A percentile compares a stretch with the other conserved stretches of the same genome.
phyloP scores from a whole-genome alignment of 2,113 vertebrate genomes.

The Syrrhaptes paradoxus region DNA sequence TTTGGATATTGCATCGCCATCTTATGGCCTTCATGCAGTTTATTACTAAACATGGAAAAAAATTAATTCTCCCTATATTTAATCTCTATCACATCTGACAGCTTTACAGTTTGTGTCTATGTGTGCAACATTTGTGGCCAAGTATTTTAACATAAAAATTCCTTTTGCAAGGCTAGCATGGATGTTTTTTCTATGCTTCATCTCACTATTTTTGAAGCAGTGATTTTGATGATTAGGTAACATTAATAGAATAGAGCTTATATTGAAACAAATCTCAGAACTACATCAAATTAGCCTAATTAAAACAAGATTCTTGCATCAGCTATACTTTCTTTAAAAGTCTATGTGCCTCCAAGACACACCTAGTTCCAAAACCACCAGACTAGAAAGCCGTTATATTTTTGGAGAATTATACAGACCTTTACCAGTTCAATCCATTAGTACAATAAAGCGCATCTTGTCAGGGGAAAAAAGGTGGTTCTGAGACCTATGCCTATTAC shows the following conservation, averaged over 20 bases:
- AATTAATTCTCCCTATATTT: neutral
- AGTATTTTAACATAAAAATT: conserved; percentile 31
- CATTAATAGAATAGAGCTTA: neutral
- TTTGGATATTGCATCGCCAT: neutral
- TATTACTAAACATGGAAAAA: conserved; percentile 39
- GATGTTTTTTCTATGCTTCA: neutral
- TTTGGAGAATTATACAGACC: neutral
- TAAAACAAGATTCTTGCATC: neutral
- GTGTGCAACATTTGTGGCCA: neutral
- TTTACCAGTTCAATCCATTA: neutral
- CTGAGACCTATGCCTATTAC: neutral
- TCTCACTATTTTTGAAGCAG: neutral
- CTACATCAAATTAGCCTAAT: neutral
- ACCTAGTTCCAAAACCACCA: neutral
- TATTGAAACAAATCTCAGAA: neutral
- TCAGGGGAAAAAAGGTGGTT: neutral
- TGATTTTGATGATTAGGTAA: neutral
- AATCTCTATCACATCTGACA: conserved; percentile 23
- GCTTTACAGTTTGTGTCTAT: neutral
- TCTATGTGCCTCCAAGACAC: neutral
- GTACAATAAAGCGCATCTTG: neutral
- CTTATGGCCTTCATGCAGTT: neutral
- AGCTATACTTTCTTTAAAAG: neutral
- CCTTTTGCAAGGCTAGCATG: neutral
- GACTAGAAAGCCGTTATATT: neutral